Evolutionary conservation across 2,797 vertebrate species (phyloP).

Genomic region (Cryptoprocta ferox): DNA sequence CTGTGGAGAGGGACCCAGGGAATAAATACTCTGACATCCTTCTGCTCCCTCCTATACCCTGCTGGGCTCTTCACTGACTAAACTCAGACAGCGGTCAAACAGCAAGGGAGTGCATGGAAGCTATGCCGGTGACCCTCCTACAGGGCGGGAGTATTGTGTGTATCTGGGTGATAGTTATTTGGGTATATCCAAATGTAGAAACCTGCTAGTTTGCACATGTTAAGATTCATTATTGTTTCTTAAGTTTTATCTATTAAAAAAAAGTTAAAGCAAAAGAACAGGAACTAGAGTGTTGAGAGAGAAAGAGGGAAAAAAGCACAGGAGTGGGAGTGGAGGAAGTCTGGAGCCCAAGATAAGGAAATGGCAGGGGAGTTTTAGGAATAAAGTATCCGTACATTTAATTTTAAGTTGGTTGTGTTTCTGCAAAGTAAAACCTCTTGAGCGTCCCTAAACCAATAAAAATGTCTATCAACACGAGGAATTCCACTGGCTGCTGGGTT

Average conservation of each 20-base stretch:
- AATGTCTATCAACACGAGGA: not conserved
- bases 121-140: not conserved
- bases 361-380: not conserved
- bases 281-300: not conserved
- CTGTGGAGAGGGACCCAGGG: not conserved
- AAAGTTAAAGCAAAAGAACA: not conserved
- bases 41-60: not conserved
- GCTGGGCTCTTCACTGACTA: not conserved
- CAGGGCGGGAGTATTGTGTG: not conserved
- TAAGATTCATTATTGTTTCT: not conserved
- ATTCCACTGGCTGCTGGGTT: not conserved
- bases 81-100: not conserved
- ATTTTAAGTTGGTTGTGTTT: constrained; percentile 9
- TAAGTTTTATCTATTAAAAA: not conserved
- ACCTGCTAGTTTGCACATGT: not conserved
- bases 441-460: not conserved
- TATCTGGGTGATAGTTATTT: not conserved
- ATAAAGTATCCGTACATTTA: not conserved
- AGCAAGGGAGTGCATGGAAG: not conserved
- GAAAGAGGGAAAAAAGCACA: not conserved
- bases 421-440: not conserved
- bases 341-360: not conserved
- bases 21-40: not conserved
- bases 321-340: not conserved
- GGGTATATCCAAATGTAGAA: not conserved